Conservation (phyloP, 2,888 invertebrate species). For the Onchidella celtica region DNA sequence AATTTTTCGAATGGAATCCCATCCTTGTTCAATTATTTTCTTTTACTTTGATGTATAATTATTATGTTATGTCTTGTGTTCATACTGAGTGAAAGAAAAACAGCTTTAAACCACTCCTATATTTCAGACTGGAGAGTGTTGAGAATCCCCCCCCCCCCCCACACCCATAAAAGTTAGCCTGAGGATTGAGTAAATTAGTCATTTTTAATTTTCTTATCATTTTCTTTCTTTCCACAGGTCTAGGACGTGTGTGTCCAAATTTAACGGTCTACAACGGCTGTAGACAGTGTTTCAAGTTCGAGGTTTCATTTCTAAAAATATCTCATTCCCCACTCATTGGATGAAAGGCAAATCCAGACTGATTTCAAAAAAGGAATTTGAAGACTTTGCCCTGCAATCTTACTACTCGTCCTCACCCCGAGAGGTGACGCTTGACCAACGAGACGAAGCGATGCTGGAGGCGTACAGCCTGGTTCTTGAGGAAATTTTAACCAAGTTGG, state of each 20-base stretch:
- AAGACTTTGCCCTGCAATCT: background rate
- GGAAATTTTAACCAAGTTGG: background rate
- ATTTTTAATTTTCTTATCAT: background rate
- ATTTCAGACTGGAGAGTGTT: too few relatives aligned
- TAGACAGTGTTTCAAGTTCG: conserved; percentile 37
- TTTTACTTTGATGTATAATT: too few relatives aligned
- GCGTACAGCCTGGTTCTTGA: conserved; percentile 24
- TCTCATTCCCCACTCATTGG: background rate
- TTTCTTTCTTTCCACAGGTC: background rate
- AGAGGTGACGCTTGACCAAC: conserved; percentile 17
- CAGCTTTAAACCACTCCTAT: too few relatives aligned
- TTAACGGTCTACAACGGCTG: background rate
- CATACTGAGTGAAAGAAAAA: too few relatives aligned
- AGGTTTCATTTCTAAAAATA: conserved; percentile 32
- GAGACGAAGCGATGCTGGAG: conserved; percentile 46
- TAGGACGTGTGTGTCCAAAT: background rate
- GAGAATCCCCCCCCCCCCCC: too few relatives aligned
- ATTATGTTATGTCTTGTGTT: too few relatives aligned
- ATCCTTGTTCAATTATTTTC: too few relatives aligned
- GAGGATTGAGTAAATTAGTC: too few relatives aligned
- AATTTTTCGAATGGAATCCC: too few relatives aligned
- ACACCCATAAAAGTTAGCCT: too few relatives aligned
- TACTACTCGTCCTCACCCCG: conserved; percentile 20
- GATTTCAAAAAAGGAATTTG: background rate
- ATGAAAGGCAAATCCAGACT: background rate